Percentiles rank a stretch among this genome's conserved stretches.
These are phyloP conservation scores for Perca schrenkii DNA, from an alignment of 2,113 vertebrate genomes.

Conservation along the genomic window DNA sequence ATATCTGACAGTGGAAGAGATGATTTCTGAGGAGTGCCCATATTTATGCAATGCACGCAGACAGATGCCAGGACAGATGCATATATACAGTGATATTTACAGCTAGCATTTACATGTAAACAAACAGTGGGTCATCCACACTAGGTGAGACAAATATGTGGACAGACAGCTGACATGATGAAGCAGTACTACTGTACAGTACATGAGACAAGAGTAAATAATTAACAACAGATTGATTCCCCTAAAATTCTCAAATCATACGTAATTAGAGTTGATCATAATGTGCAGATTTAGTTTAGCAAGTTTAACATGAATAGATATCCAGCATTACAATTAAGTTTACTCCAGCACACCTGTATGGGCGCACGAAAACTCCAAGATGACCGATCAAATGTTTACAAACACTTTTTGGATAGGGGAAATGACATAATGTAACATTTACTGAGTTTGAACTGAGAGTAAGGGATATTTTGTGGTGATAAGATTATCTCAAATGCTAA, in stretches of 20 bases:
- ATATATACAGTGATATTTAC: constrained; percentile 78
- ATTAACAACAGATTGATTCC: constrained; percentile 14
- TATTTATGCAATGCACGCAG: constrained; percentile 47
- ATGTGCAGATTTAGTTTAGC: constrained; percentile 15
- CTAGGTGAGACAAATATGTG: constrained; percentile 42
- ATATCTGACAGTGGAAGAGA: constrained; percentile 47
- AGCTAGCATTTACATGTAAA: constrained; percentile 77
- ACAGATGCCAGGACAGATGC: constrained; percentile 37
- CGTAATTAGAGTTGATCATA: background rate
- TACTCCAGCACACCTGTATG: background rate
- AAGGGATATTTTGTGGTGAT: constrained; percentile 1
- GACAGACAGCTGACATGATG: constrained; percentile 54
- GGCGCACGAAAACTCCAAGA: constrained; percentile 1
- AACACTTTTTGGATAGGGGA: background rate
- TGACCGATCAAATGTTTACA: background rate
- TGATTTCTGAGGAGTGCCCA: constrained; percentile 55
- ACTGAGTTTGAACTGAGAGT: constrained; percentile 4
- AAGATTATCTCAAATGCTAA: constrained; percentile 28
- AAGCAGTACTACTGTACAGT: constrained; percentile 55
- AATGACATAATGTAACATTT: constrained; percentile 36
- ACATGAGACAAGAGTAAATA: constrained; percentile 42
- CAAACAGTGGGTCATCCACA: constrained; percentile 67
- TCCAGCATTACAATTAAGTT: constrained; percentile 16
- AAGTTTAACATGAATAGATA: constrained; percentile 11
- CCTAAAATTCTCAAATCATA: constrained; percentile 18